Conservation (phyloP, 2,888 invertebrate species). For the Coleophora deauratella region DNA sequence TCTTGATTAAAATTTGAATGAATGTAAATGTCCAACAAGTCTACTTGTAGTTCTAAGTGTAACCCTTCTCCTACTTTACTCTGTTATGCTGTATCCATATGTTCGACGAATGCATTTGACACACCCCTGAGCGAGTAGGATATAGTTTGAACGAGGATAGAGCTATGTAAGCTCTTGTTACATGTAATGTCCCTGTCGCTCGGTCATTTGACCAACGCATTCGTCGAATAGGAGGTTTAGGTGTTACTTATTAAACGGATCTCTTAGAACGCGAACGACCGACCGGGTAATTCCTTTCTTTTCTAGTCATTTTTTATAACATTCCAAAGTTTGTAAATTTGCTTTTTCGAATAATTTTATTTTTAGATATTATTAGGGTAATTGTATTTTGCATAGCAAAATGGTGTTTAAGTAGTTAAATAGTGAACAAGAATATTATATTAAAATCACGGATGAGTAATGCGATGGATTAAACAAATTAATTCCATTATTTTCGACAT, state of each 20-base stretch:
- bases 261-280: too few relatives aligned
- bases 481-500: conserved; percentile 18
- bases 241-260: too few relatives aligned
- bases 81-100: too few relatives aligned
- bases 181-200: too few relatives aligned
- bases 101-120: too few relatives aligned
- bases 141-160: too few relatives aligned
- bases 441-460: conserved; percentile 39
- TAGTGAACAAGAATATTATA: conserved; percentile 35
- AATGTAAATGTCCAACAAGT: not conserved
- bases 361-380: conserved; percentile 53
- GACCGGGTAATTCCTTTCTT: conserved; percentile 38
- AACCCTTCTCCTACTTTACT: too few relatives aligned
- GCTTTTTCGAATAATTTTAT: too few relatives aligned
- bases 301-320: conserved; percentile 68
- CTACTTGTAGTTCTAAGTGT: not conserved
- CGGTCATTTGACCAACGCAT: too few relatives aligned
- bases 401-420: conserved; percentile 56
- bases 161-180: too few relatives aligned
- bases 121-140: too few relatives aligned
- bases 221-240: too few relatives aligned
- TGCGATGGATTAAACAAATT: conserved; percentile 35
- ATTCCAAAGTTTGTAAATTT: conserved; percentile 63
- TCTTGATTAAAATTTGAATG: not conserved
- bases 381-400: conserved; percentile 72